A percentile compares a stretch with the other conserved stretches of the same genome.
These are phyloP conservation scores for Coccyzus lansbergi DNA, from an alignment of 2,797 vertebrate species.

Conservation along the genomic window DNA sequence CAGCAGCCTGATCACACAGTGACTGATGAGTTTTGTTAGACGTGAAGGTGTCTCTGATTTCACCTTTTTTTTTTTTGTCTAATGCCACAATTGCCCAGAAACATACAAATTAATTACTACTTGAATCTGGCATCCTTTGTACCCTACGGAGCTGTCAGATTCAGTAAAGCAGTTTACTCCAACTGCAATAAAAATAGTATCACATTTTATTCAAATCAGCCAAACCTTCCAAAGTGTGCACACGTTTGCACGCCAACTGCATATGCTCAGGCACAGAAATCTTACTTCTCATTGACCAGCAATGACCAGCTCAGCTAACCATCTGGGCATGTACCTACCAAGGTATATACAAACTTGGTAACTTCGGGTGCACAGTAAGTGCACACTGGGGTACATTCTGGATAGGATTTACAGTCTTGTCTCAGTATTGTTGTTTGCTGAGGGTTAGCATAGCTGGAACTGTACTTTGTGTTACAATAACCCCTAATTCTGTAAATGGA, in stretches of 20 bases:
- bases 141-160: slow-evolving; percentile 28
- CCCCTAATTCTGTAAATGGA: not conserved
- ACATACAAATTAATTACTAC: slow-evolving; percentile 21
- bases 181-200: not conserved
- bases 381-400: not conserved
- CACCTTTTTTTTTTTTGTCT: slow-evolving; percentile 36
- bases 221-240: not conserved
- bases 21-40: slow-evolving; percentile 4
- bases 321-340: not conserved
- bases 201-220: not conserved
- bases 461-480: not conserved
- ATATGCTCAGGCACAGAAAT: not conserved
- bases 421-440: not conserved
- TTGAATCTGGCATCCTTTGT: slow-evolving; percentile 17
- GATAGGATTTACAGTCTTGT: not conserved
- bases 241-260: not conserved
- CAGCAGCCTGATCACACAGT: slow-evolving; percentile 3
- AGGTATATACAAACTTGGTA: not conserved
- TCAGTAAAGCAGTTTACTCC: slow-evolving; percentile 25
- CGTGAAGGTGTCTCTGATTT: slow-evolving; percentile 13
- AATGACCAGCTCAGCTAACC: not conserved
- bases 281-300: not conserved
- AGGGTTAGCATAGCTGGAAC: slow-evolving; percentile 5
- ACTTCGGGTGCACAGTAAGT: not conserved
- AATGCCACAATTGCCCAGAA: slow-evolving; percentile 28